phyloP scores from a whole-genome alignment of 2,797 vertebrate species.

The Gymnocypris eckloni region DNA sequence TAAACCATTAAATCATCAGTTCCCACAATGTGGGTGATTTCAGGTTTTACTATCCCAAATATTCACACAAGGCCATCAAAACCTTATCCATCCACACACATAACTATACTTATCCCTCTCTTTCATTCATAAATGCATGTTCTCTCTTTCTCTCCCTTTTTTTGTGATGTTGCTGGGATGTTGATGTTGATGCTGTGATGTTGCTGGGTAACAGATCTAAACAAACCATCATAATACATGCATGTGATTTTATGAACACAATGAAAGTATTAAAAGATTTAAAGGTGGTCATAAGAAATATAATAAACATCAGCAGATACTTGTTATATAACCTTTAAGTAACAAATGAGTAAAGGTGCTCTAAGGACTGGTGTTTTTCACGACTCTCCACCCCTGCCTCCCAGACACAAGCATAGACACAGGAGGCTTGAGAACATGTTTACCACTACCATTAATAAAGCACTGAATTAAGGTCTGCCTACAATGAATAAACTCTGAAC shows the following conservation, averaged over 20 bases:
- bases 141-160: not conserved
- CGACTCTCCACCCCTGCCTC: not conserved
- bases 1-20: not conserved
- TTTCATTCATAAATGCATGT: not conserved
- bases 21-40: not conserved
- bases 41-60: not conserved
- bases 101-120: not conserved
- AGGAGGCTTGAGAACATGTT: conserved; percentile 10
- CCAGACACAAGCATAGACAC: not conserved
- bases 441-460: not conserved
- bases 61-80: not conserved
- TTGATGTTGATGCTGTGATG: not conserved
- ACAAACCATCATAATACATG: not conserved
- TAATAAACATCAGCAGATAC: not conserved
- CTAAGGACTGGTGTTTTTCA: conserved; percentile 1
- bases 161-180: not conserved
- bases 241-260: not conserved
- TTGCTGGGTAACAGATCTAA: conserved; percentile 14
- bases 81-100: not conserved
- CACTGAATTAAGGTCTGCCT: conserved; percentile 3
- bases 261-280: not conserved
- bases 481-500: not conserved
- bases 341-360: not conserved
- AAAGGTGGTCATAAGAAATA: not conserved
- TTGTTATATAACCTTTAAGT: not conserved